Base-by-base conservation (phyloP, 2,888 invertebrate genomes). In the Phortica okadai region DNA sequence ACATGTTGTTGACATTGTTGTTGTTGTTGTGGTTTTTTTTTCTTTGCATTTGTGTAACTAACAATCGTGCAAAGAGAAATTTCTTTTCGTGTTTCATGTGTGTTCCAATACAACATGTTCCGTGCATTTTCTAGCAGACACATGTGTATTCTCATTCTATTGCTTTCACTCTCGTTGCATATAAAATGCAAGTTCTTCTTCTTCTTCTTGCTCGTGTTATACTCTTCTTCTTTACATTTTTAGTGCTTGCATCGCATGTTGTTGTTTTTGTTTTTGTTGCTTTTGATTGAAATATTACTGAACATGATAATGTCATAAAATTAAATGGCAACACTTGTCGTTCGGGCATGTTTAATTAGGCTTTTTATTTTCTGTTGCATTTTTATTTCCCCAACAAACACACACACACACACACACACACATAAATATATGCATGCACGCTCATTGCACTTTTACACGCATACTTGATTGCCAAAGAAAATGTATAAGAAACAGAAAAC, bases 251-350 rank as follows among this genome's bases (percentile, higher is more conserved):
- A 45, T 14, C 6, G 8, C 50, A n/a, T 59, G 14, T 59, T 42
- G 33, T 42, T 41, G 66, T 66, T 14, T 14, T 8, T 66, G 7
- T 41, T 6, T 66, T 66, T 66, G 14, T 14, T 42, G 8, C 11
- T 41, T 59, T 59, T 59, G 59, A 59, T 59, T 59, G 59, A 66
- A 66, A 42, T 79, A 81, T 83, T 86, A 78, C 86, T 83, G 84
- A 82, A 83, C 85, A 84, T 86, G 85, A 86, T 86, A 87, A 86
- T 87, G 86, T 86, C 86, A 86, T 86, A 86, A 86, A 86, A 87
- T 83, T 84, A 86, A 86, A 87, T 87, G 86, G 87, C 86, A 83
- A 87, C 87, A 85, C 86, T 85, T 87, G 83, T 82, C 78, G 74
- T 74, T 67, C 54, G 59, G 78, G 83, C 86, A 62, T 74, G 73